Base-by-base conservation (phyloP, 2,797 vertebrate species). In the Carapus acus region DNA sequence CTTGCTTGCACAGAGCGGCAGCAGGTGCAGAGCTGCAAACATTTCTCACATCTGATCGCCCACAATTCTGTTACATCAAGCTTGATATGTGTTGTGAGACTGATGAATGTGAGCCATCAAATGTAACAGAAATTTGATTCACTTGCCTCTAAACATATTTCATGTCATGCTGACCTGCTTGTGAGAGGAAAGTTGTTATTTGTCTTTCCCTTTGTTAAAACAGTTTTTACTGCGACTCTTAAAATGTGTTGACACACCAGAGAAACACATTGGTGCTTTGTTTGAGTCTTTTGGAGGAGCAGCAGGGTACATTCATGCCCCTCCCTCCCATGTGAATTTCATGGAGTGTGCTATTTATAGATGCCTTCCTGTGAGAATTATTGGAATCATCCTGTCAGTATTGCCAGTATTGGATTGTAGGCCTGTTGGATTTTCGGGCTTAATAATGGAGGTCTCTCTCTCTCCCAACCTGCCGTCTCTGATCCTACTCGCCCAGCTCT, bases 321-420 rank as follows among this genome's bases (percentile, higher is more conserved):
- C 43, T 24, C 17, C 3, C 24, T 9, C 24, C 21, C 24, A 34
- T 19, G 36, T 59, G 7, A 38, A 71, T 47, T 47, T 60, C 46
- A 7, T 9, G 24, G 14, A 34, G 43, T 3, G 6, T 41, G 34
- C 42, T 83, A 84, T 86, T 83, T 74, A 69, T 84, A 82, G 69
- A 56, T 2, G 6, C 8, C 49, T 62, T 53, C 54, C 48, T 17
- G 49, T 58, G 79, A 56, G 80, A 81, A 86, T 85, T 50, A 82
- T 81, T 83, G 70, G 78, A 78, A 82, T 85, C 68, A 74, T 75
- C 74, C 54, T 21, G 51, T 81, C 76, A 67, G n/a, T n/a, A n/a
- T 72, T 81, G 73, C 55, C 66, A 55, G 60, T 54, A 60, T 73
- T 67, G 69, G 80, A 85, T 85, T 84, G 77, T 66, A 79, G 79